Evolutionary conservation across 2,113 vertebrate genomes (phyloP).

Genomic region (Parus major): DNA sequence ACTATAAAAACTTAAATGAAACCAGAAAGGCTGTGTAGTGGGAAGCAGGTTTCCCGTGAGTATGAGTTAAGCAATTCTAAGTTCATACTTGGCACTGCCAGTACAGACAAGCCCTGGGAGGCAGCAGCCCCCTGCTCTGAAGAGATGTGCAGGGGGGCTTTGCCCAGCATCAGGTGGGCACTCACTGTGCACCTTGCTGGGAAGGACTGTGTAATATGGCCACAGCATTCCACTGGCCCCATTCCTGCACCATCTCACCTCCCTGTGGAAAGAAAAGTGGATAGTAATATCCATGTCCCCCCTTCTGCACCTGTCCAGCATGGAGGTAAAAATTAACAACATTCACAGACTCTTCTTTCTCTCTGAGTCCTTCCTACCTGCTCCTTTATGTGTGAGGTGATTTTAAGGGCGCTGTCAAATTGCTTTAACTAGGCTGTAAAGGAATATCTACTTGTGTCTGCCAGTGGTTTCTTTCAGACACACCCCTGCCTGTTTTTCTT

Average conservation of each 20-base stretch:
- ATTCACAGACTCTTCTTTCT: neutral
- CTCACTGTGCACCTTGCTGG: neutral
- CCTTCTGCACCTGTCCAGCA: neutral
- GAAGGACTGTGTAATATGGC: neutral
- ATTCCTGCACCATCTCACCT: neutral
- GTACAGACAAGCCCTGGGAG: neutral
- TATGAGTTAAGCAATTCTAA: neutral
- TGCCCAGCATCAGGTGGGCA: neutral
- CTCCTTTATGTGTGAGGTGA: neutral
- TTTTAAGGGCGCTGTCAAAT: neutral
- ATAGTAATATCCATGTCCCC: neutral
- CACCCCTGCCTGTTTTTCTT: neutral
- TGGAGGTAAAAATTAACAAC: neutral
- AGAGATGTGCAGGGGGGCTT: neutral
- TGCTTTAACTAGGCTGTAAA: neutral
- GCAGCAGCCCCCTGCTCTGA: neutral
- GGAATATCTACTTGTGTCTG: neutral
- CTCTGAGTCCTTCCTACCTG: neutral
- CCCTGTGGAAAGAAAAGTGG: neutral
- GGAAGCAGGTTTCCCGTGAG: neutral
- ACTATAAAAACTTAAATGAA: slow-evolving; percentile 7
- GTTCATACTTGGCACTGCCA: neutral
- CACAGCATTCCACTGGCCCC: neutral
- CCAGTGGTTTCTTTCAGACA: neutral
- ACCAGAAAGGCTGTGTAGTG: neutral